Evolutionary conservation across 37 sponge, comb jelly and placozoan genomes (phyloP).

Genomic region (Tethya wilhelma): DNA sequence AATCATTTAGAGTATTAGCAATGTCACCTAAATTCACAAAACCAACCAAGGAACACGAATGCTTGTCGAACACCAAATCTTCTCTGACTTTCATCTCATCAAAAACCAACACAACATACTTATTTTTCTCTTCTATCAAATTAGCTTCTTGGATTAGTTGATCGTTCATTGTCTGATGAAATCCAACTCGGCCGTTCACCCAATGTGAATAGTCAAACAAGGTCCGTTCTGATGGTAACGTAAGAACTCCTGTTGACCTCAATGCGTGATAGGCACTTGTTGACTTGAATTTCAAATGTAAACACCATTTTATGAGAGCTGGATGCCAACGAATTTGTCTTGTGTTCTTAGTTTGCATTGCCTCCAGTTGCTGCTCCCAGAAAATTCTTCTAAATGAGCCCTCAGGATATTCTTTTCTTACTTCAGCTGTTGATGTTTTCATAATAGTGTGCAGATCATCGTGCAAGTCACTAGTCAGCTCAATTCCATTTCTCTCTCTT

Average conservation of each 20-base stretch:
- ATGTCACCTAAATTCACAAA: constrained; percentile 31
- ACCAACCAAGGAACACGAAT: constrained; percentile 38
- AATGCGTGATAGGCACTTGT: constrained; percentile 43
- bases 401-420: constrained; percentile 32
- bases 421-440: constrained; percentile 10
- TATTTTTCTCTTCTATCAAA: constrained; percentile 17
- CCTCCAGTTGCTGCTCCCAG: constrained; percentile 58
- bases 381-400: constrained; percentile 52
- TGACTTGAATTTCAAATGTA: constrained; percentile 44
- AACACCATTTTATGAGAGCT: constrained; percentile 56
- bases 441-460: constrained; percentile 42
- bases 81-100: constrained; percentile 50
- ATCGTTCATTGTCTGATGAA: constrained; percentile 28
- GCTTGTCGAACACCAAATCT: constrained; percentile 43
- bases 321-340: constrained; percentile 57
- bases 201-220: constrained; percentile 40
- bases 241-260: constrained; percentile 33
- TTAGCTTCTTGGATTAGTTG: constrained; percentile 41
- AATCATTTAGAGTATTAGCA: constrained; percentile 16
- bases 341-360: constrained; percentile 27
- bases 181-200: constrained; percentile 25
- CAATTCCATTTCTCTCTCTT: constrained; percentile 18
- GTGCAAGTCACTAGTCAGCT: constrained; percentile 29
- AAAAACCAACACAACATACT: constrained; percentile 33
- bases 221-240: constrained; percentile 44